These are phyloP conservation scores for Paramormyrops kingsleyae DNA, from an alignment of 2,113 vertebrate genomes.

Conservation along the genomic window DNA sequence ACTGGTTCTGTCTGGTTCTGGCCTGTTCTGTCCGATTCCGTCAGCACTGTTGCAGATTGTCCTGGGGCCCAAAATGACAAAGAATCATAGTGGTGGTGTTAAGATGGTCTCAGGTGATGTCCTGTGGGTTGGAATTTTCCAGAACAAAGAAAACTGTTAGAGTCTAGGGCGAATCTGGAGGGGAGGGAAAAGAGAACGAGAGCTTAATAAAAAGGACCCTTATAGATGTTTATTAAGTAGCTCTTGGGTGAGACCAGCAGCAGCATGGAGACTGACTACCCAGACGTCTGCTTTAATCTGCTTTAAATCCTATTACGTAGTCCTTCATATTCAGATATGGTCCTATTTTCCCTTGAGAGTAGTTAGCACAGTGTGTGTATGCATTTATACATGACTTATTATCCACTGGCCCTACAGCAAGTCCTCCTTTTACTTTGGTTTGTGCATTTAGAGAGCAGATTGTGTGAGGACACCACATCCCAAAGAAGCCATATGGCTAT, in stretches of 20 bases:
- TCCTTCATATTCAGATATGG: background rate
- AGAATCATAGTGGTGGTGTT: background rate
- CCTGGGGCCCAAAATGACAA: background rate
- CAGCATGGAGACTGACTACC: background rate
- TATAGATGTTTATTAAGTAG: background rate
- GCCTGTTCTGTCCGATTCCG: background rate
- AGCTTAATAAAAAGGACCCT: background rate
- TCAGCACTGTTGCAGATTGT: background rate
- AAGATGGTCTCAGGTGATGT: background rate
- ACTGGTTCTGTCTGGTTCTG: background rate
- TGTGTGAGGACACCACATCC: background rate
- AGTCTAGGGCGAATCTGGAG: background rate
- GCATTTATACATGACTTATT: background rate
- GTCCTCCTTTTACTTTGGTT: background rate
- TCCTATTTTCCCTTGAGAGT: background rate
- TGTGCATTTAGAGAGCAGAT: background rate
- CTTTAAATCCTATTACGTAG: background rate
- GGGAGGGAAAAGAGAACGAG: background rate
- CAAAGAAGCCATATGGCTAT: background rate
- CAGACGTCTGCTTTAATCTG: background rate
- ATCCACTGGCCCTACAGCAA: background rate
- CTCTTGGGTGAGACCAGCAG: background rate
- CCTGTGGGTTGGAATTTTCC: background rate
- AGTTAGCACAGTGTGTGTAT: background rate
- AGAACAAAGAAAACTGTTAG: background rate